A percentile compares a stretch with the other conserved stretches of the same genome.
phyloP scores from a whole-genome alignment of 2,797 vertebrate species.

The Acanthornis magna region DNA sequence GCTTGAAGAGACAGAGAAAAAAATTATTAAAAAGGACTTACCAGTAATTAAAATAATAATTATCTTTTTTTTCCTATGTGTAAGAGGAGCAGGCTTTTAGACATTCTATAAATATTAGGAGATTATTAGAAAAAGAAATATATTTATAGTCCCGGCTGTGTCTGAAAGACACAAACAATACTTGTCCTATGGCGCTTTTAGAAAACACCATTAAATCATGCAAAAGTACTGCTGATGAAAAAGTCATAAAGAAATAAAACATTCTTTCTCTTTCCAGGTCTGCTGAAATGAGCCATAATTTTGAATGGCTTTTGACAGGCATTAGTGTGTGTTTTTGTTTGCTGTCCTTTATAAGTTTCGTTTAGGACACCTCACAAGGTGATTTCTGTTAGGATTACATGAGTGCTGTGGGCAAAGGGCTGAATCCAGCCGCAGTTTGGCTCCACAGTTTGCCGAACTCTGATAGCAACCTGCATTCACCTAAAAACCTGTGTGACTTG shows the following conservation, averaged over 20 bases:
- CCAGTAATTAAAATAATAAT: neutral
- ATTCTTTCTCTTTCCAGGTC: neutral
- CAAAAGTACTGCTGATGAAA: neutral
- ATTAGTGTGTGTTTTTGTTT: neutral
- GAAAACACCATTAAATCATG: neutral
- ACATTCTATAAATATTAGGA: neutral
- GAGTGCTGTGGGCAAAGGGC: neutral
- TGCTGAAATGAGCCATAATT: neutral
- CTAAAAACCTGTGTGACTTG: neutral
- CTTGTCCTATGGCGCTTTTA: neutral
- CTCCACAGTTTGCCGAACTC: neutral
- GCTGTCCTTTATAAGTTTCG: neutral
- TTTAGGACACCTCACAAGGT: fast-evolving
- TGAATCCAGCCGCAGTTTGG: neutral
- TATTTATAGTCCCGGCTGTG: neutral
- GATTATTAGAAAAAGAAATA: neutral
- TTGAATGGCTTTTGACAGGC: neutral
- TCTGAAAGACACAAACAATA: neutral
- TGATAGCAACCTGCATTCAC: neutral
- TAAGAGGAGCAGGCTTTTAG: neutral
- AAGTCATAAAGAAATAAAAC: neutral
- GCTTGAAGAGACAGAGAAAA: neutral
- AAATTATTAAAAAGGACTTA: neutral
- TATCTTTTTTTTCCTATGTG: fast-evolving
- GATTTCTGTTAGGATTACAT: neutral